Conservation (phyloP, 2,888 invertebrate genomes). For the Aspidiotus rigidus region DNA sequence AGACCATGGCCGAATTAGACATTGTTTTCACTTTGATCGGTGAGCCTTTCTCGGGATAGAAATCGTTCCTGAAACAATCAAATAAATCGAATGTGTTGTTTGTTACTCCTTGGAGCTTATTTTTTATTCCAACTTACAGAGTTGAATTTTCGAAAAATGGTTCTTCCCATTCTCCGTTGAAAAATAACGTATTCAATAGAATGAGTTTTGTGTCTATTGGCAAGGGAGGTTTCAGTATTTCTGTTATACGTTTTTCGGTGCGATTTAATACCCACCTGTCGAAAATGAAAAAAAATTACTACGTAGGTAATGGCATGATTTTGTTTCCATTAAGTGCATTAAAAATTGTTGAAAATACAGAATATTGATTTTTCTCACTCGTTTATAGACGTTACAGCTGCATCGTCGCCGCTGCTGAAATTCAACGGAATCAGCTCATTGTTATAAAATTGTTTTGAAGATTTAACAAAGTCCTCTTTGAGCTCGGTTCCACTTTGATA, state of each 20-base stretch:
- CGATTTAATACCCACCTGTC: conserved; percentile 52
- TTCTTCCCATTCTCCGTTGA: conserved; percentile 60
- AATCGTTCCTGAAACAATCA: conserved; percentile 34
- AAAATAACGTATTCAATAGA: conserved; percentile 61
- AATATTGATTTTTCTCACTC: conserved; percentile 35
- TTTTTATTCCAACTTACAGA: conserved; percentile 38
- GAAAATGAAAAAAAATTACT: not conserved
- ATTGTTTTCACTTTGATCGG: conserved; percentile 52
- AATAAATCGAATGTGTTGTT: not conserved
- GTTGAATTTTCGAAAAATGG: conserved; percentile 54
- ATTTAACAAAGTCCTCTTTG: conserved; percentile 34
- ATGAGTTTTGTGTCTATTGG: conserved; percentile 51
- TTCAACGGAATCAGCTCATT: conserved; percentile 36
- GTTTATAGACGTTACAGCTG: conserved; percentile 35
- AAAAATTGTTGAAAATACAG: not conserved
- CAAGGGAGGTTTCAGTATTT: conserved; percentile 51
- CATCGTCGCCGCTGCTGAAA: conserved; percentile 26
- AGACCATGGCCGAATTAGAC: conserved; percentile 54
- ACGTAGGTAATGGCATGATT: not conserved
- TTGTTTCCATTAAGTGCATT: too few species aligned
- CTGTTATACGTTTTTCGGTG: conserved; percentile 55
- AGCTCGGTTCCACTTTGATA: conserved; percentile 35
- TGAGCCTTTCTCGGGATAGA: conserved; percentile 38
- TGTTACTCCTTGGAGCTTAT: not conserved
- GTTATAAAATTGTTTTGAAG: conserved; percentile 35